A percentile compares a stretch with the other conserved stretches of the same genome.
Conservation (phyloP, 2,888 invertebrate species). For the Ornithoptera priamus region DNA sequence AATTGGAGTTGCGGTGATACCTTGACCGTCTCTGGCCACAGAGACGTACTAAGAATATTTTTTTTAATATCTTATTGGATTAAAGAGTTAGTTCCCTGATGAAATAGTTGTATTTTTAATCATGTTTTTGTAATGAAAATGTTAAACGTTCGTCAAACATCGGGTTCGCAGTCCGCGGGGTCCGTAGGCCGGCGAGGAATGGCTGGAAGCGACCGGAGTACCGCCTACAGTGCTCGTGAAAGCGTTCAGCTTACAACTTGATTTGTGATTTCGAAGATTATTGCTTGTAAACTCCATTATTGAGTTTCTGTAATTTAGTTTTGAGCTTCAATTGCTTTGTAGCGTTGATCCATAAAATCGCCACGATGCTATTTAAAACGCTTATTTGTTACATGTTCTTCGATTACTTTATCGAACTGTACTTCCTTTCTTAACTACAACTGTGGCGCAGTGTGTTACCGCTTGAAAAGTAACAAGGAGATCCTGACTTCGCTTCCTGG, state of each 20-base stretch:
- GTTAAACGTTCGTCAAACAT: neutral
- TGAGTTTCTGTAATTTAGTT: constrained; percentile 63
- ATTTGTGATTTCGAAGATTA: constrained; percentile 77
- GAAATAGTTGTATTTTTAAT: neutral
- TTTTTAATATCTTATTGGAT: too few species aligned
- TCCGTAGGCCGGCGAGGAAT: constrained; percentile 48
- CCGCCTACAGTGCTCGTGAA: constrained; percentile 75
- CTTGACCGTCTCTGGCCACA: too few species aligned
- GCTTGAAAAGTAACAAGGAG: too few species aligned
- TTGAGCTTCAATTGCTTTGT: constrained; percentile 49
- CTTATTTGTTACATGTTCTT: neutral
- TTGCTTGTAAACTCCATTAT: constrained; percentile 63
- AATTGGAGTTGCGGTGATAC: too few species aligned
- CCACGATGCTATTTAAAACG: constrained; percentile 16
- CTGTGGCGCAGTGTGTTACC: too few species aligned
- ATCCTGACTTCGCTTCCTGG: too few species aligned
- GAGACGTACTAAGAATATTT: too few species aligned
- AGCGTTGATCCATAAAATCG: constrained; percentile 38
- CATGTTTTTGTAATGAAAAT: neutral
- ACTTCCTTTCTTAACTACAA: too few species aligned
- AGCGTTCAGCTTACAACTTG: constrained; percentile 72
- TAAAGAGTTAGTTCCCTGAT: too few species aligned
- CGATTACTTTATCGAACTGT: too few species aligned
- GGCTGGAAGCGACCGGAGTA: constrained; percentile 67
- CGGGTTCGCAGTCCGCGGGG: constrained; percentile 29